Base-by-base conservation (phyloP, 1,140 invertebrate genomes). In the Leptinotarsa lineolata region DNA sequence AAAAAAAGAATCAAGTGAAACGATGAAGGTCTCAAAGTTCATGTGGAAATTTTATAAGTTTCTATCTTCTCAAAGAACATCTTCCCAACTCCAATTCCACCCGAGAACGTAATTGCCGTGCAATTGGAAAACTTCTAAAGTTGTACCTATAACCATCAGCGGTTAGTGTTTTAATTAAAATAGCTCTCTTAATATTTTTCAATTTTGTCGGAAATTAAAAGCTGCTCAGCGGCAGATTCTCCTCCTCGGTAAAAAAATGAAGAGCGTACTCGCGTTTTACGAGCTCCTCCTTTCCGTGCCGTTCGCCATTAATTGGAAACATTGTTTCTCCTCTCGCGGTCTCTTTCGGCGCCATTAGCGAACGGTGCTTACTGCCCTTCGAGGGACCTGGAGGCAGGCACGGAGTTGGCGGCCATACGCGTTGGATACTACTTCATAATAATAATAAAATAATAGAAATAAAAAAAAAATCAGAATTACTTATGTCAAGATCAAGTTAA, bases 111-210 rank as follows among this genome's bases (percentile, higher is more conserved):
- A 66, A 66, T 66, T 66, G 64, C 64, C 13, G 64, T 39, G 39
- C 64, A 66, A 66, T 39, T 66, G 64, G 64, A 66, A 66, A 64
- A 64, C 61, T 64, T 64, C 61, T 22, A 64, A 66, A 66, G 64
- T 66, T 66, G 22, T 39, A 66, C 64, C 64, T 39, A 66, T 66
- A 39, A 66, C 64, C 68, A 64, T 67, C 72, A 66, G 72, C 75
- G 67, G 73, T 74, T 76, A 77, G 77, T 75, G 76, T 76, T 81
- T 81, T 81, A 81, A 81, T 81, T 81, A 81, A 81, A 81, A 81
- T 76, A 76, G 78, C 76, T 78, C 75, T 79, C 79, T 81, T 80
- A 81, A 81, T 80, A 81, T 81, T 81, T 81, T 81, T 78, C 77
- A 80, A 79, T 81, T 80, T 77, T 72, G 68, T 69, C 72, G 71